Percentiles rank a stretch among this genome's conserved stretches.
These are phyloP conservation scores for Crotalus helleri DNA, from an alignment of 2,113 vertebrate genomes.

Conservation along the genomic window DNA sequence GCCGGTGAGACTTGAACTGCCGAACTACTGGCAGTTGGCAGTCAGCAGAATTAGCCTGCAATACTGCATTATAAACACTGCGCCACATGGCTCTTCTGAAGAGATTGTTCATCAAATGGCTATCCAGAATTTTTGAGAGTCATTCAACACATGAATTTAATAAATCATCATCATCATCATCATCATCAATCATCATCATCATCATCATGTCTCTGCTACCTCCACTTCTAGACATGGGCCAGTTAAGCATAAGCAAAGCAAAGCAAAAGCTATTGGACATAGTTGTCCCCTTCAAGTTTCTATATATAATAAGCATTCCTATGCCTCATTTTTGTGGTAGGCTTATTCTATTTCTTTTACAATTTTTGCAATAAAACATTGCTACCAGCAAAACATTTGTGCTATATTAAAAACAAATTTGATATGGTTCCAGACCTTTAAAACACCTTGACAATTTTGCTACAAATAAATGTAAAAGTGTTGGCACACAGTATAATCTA, in stretches of 20 bases:
- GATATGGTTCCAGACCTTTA: not conserved
- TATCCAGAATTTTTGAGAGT: not conserved
- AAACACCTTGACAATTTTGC: not conserved
- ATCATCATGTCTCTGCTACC: not conserved
- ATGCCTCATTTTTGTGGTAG: not conserved
- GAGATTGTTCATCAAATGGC: not conserved
- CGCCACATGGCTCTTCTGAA: not conserved
- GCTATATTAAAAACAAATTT: not conserved
- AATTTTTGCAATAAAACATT: not conserved
- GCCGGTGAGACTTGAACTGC: too few species aligned
- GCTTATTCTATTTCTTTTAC: not conserved
- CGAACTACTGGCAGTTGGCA: too few species aligned
- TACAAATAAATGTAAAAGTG: not conserved
- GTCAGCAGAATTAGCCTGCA: too few species aligned
- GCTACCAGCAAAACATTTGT: not conserved
- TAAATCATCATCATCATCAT: not conserved
- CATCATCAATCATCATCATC: not conserved
- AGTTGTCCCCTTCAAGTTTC: not conserved
- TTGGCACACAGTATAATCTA: not conserved
- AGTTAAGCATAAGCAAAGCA: not conserved
- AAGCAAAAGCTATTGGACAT: not conserved
- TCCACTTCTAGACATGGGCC: not conserved
- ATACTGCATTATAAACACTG: not conserved
- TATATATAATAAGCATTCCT: not conserved
- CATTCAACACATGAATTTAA: not conserved